phyloP scores from a whole-genome alignment of 2,888 invertebrate species.

The Biston betularia region DNA sequence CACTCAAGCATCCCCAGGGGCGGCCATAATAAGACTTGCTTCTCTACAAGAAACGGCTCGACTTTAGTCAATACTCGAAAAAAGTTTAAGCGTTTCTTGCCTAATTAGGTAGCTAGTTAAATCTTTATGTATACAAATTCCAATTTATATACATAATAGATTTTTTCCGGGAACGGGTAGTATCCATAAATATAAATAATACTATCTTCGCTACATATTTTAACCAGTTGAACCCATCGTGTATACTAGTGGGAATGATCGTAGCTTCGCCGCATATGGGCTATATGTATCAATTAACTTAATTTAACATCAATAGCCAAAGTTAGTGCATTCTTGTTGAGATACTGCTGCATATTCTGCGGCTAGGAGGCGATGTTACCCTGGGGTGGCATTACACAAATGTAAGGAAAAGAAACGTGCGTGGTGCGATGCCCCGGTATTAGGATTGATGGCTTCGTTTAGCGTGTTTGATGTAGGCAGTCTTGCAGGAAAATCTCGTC shows the following conservation, averaged over 20 bases:
- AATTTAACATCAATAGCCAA: conserved; percentile 1
- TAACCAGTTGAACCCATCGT: too few species aligned
- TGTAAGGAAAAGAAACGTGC: conserved; percentile 34
- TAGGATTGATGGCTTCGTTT: conserved; percentile 41
- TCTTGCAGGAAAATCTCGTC: conserved; percentile 6
- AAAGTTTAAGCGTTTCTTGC: too few species aligned
- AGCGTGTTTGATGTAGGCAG: conserved; percentile 15
- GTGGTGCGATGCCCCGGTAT: conserved; percentile 31
- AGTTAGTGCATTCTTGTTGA: conserved; percentile 2
- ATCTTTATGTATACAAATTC: neutral
- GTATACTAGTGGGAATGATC: too few species aligned
- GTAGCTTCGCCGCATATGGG: neutral
- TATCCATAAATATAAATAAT: too few species aligned
- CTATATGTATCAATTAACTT: conserved; percentile 3
- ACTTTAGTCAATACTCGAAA: conserved; percentile 12
- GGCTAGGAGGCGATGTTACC: conserved; percentile 26
- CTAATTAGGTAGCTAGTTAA: neutral
- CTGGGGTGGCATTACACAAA: conserved; percentile 40
- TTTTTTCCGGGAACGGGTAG: too few species aligned
- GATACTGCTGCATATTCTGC: neutral
- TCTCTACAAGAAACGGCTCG: conserved; percentile 11
- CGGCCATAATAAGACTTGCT: conserved; percentile 8
- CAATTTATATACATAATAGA: too few species aligned
- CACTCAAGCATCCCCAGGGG: conserved; percentile 22
- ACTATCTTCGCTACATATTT: too few species aligned